Percentiles rank a stretch among this genome's conserved stretches.
These are phyloP conservation scores for Brachypodius melanocephalos DNA, from an alignment of 2,113 vertebrate species.

Conservation along the genomic window DNA sequence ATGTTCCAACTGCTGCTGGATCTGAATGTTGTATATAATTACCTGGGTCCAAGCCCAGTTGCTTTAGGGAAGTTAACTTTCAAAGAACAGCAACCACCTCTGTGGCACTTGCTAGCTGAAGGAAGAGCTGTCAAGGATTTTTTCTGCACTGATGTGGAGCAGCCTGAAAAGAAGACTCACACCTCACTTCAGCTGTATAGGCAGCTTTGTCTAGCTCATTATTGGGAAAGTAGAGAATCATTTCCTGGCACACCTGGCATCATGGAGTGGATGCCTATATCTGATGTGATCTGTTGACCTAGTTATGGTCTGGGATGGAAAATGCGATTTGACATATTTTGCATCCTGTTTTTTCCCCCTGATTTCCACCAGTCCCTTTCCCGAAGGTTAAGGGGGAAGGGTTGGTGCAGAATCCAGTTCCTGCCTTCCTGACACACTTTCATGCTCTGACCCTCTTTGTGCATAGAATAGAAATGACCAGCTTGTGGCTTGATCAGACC, in stretches of 20 bases:
- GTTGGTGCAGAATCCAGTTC: not conserved
- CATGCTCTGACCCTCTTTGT: constrained; percentile 13
- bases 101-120: not conserved
- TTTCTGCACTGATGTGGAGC: not conserved
- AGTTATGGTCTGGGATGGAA: constrained; percentile 22
- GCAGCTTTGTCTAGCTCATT: not conserved
- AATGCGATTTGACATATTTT: constrained; percentile 43
- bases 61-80: constrained; percentile 7
- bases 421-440: not conserved
- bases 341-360: not conserved
- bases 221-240: not conserved
- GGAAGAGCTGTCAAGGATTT: constrained; percentile 8
- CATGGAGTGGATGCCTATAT: not conserved
- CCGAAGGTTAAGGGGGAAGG: not conserved
- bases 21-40: constrained; percentile 1
- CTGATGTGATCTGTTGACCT: constrained; percentile 53
- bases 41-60: constrained; percentile 12
- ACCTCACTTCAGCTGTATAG: not conserved
- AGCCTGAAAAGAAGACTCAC: not conserved
- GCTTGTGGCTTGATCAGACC: constrained; percentile 2
- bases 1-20: constrained; percentile 11
- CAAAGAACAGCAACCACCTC: not conserved
- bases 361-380: not conserved
- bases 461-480: constrained; percentile 27
- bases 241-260: not conserved